phyloP scores from a whole-genome alignment of 1,140 invertebrate species.

The Drosophila elegans region DNA sequence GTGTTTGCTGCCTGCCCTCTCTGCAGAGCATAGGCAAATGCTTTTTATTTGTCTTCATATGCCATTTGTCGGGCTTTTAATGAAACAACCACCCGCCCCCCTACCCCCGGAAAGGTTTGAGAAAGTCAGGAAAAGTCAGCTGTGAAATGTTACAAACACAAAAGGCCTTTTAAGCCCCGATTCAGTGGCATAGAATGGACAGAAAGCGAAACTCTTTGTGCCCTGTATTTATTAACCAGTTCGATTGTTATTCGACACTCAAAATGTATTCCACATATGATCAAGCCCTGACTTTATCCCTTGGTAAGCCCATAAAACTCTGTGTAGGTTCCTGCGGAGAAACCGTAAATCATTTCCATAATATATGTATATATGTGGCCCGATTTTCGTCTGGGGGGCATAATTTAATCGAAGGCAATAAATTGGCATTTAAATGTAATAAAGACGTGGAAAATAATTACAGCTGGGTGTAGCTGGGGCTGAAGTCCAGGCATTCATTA shows the following conservation, averaged over 20 bases:
- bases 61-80: conserved; percentile 42
- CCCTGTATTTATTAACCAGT: conserved; percentile 8
- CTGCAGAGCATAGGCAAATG: conserved; percentile 45
- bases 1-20: background rate
- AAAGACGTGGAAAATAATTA: conserved; percentile 81
- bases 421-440: conserved; percentile 84
- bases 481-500: conserved; percentile 54
- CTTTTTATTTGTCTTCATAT: conserved; percentile 20
- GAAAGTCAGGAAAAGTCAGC: background rate
- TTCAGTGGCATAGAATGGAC: background rate
- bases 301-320: conserved; percentile 44
- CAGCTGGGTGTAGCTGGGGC: conserved; percentile 19
- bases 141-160: conserved; percentile 21
- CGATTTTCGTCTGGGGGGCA: conserved; percentile 11
- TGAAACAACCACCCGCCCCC: conserved; percentile 2
- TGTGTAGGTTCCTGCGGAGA: conserved; percentile 5
- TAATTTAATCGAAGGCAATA: conserved; percentile 82
- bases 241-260: background rate
- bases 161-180: conserved; percentile 3
- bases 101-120: background rate
- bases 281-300: conserved; percentile 30
- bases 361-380: conserved; percentile 27
- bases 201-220: background rate
- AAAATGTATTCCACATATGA: conserved; percentile 22
- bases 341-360: conserved; percentile 39